phyloP scores from a whole-genome alignment of 2,797 vertebrate genomes.

The Acrossocheilus fasciatus region DNA sequence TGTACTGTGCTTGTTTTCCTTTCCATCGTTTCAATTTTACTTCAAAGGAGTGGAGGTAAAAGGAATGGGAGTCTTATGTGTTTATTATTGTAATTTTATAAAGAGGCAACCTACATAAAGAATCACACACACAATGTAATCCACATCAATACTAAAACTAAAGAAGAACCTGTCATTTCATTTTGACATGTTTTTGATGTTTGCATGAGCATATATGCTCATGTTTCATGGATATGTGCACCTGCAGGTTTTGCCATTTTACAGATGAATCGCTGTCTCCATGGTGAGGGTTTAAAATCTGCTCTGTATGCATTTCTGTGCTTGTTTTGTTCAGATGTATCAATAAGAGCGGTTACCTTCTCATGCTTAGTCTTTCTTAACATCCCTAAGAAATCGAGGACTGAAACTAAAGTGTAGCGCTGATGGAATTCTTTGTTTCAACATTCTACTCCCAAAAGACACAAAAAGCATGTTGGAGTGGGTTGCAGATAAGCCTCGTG shows the following conservation, averaged over 20 bases:
- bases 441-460: conserved; percentile 42
- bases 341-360: conserved; percentile 46
- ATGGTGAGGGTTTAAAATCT: conserved; percentile 73
- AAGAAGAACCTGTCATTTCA: neutral
- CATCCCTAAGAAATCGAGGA: conserved; percentile 44
- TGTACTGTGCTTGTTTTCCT: neutral
- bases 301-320: conserved; percentile 62
- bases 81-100: conserved; percentile 11
- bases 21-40: conserved; percentile 32
- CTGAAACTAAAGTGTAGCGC: conserved; percentile 35
- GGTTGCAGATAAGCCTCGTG: conserved; percentile 40
- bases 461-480: conserved; percentile 32
- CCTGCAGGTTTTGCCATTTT: conserved; percentile 71
- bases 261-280: conserved; percentile 76
- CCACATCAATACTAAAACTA: conserved; percentile 11
- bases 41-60: conserved; percentile 14
- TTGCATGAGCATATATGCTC: conserved; percentile 7
- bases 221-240: conserved; percentile 66
- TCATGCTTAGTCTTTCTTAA: conserved; percentile 51
- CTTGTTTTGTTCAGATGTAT: conserved; percentile 61
- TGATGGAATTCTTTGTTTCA: conserved; percentile 52
- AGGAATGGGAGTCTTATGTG: neutral
- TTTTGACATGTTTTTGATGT: conserved; percentile 11
- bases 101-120: conserved; percentile 4
- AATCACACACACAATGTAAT: conserved; percentile 20